Evolutionary conservation across 1,140 invertebrate species (phyloP).

Genomic region (Lysiphlebus fabarum): DNA sequence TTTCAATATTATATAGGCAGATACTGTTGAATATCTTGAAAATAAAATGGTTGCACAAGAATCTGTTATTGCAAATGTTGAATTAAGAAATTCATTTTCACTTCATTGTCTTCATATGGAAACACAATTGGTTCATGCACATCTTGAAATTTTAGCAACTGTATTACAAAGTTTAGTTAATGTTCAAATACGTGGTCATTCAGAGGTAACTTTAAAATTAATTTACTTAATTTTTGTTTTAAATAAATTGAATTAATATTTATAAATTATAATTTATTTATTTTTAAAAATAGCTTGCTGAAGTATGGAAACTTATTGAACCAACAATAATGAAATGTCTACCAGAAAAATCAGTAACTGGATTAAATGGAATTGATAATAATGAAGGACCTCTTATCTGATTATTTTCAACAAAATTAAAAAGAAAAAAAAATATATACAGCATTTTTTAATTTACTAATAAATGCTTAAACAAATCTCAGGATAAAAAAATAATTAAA

Average conservation of each 20-base stretch:
- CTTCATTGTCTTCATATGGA: constrained; percentile 72
- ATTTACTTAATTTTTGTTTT: constrained; percentile 29
- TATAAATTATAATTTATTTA: constrained; percentile 18
- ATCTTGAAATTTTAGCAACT: constrained; percentile 65
- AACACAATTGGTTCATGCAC: constrained; percentile 68
- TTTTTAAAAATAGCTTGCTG: constrained; percentile 57
- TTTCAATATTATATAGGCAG: constrained; percentile 44
- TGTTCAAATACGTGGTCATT: constrained; percentile 62
- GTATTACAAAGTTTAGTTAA: constrained; percentile 62
- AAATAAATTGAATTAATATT: constrained; percentile 4
- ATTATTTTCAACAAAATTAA: constrained; percentile 10
- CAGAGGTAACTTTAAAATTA: constrained; percentile 65
- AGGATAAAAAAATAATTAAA: too few species aligned
- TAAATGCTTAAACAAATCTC: too few species aligned
- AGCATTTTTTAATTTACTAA: too few species aligned
- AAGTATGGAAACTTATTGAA: constrained; percentile 60
- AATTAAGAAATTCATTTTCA: constrained; percentile 68
- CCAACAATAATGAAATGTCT: constrained; percentile 59
- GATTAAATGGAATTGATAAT: constrained; percentile 46
- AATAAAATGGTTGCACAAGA: constrained; percentile 70
- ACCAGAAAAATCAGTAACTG: constrained; percentile 49
- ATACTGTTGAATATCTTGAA: constrained; percentile 67
- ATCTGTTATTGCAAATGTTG: constrained; percentile 67
- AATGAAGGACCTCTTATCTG: constrained; percentile 19
- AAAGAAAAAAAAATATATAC: too few species aligned